Evolutionary conservation across 2,797 vertebrate genomes (phyloP).

Genomic region (Hapalemur alaotrensis): DNA sequence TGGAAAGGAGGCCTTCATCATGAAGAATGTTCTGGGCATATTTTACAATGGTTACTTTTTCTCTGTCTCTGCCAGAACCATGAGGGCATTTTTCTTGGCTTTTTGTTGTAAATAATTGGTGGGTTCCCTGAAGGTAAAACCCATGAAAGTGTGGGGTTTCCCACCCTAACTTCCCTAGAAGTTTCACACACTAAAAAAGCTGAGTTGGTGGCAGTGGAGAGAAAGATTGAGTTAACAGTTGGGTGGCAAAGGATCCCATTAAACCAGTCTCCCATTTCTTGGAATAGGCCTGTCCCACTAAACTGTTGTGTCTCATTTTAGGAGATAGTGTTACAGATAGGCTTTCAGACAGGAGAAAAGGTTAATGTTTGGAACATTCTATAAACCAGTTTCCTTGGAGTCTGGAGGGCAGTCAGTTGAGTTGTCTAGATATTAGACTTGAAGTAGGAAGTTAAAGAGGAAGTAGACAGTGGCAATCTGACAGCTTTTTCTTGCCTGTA

Average conservation of each 20-base stretch:
- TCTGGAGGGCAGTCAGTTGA: neutral
- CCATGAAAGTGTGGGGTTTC: neutral
- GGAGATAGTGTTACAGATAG: neutral
- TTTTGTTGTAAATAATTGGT: neutral
- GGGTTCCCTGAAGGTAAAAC: neutral
- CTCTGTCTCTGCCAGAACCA: neutral
- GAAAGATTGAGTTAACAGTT: neutral
- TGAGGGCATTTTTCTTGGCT: neutral
- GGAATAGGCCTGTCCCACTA: neutral
- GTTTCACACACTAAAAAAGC: neutral
- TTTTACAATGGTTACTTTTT: neutral
- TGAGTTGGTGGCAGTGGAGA: neutral
- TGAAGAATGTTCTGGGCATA: neutral
- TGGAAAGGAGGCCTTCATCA: neutral
- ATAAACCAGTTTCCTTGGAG: neutral
- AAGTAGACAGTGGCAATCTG: neutral
- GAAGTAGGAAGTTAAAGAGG: neutral
- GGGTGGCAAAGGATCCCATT: neutral
- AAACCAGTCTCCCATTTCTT: neutral
- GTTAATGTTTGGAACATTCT: neutral
- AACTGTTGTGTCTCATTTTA: neutral
- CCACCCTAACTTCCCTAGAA: neutral
- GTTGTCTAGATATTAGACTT: neutral
- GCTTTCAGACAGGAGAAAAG: neutral
- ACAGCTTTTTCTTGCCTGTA: neutral